Percentiles rank a stretch among this genome's conserved stretches.
Conservation (phyloP, 2,888 invertebrate species). For the Microplitis manilae region DNA sequence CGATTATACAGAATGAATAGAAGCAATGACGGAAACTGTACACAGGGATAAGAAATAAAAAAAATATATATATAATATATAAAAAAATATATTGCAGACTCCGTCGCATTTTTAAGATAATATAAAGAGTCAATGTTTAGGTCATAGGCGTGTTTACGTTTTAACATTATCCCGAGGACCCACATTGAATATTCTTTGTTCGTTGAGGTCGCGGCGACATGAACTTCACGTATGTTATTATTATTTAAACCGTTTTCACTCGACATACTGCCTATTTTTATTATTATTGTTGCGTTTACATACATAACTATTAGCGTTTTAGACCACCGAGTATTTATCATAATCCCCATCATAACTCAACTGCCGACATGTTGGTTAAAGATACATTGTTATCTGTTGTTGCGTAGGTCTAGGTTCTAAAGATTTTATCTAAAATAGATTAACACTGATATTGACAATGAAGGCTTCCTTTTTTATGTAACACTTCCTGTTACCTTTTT, state of each 20-base stretch:
- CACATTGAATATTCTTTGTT: conserved; percentile 61
- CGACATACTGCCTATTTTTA: neutral
- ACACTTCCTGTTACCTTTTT: conserved; percentile 11
- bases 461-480: conserved; percentile 15
- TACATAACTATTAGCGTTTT: conserved; percentile 1
- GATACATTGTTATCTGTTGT: conserved; percentile 53
- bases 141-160: conserved; percentile 55
- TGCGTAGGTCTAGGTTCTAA: conserved; percentile 59
- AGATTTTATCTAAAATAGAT: conserved; percentile 51
- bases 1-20: neutral
- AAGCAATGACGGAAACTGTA: neutral
- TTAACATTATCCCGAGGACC: conserved; percentile 54
- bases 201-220: conserved; percentile 57
- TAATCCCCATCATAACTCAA: conserved; percentile 16
- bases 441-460: conserved; percentile 31
- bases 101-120: conserved; percentile 45
- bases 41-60: neutral
- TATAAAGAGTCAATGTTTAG: conserved; percentile 60
- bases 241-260: conserved; percentile 13
- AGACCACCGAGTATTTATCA: neutral
- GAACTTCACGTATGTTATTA: conserved; percentile 42
- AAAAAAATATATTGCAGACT: neutral
- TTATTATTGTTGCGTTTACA: conserved; percentile 23
- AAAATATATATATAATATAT: neutral
- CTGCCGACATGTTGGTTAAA: neutral